Conservation (phyloP, 2,113 vertebrate species). For the Crotalus horridus region DNA sequence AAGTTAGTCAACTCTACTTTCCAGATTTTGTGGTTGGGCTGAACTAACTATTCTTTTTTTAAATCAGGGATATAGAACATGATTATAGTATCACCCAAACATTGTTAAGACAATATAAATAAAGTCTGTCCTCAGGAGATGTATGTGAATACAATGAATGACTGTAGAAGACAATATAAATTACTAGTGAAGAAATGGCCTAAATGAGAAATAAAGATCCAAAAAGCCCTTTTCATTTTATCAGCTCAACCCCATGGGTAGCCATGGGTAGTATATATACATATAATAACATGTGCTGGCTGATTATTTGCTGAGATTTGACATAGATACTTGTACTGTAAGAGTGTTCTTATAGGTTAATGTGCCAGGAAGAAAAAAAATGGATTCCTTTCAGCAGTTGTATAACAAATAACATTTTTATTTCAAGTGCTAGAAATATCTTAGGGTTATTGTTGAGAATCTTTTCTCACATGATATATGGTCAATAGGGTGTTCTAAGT, state of each 20-base stretch:
- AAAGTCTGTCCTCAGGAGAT: background rate
- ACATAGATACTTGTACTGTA: background rate
- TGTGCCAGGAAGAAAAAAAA: background rate
- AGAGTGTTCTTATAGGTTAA: background rate
- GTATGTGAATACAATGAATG: background rate
- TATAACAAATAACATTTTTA: background rate
- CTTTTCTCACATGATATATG: background rate
- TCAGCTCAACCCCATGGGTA: background rate
- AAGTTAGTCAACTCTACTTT: background rate
- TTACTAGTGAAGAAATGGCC: background rate
- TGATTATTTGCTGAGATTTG: background rate
- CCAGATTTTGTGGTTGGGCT: background rate
- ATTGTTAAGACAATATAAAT: background rate
- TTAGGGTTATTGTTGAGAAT: background rate
- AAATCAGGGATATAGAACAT: background rate
- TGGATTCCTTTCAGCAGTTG: background rate
- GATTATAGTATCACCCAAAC: background rate
- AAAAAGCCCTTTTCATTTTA: background rate
- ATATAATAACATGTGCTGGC: background rate
- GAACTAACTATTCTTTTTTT: background rate
- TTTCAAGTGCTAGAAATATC: background rate
- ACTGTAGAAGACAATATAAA: background rate
- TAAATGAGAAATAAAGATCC: background rate
- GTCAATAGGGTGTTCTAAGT: background rate
- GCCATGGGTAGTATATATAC: background rate